A percentile compares a stretch with the other conserved stretches of the same genome.
Evolutionary conservation across 2,888 invertebrate genomes (phyloP).

Genomic region (Labia minor): DNA sequence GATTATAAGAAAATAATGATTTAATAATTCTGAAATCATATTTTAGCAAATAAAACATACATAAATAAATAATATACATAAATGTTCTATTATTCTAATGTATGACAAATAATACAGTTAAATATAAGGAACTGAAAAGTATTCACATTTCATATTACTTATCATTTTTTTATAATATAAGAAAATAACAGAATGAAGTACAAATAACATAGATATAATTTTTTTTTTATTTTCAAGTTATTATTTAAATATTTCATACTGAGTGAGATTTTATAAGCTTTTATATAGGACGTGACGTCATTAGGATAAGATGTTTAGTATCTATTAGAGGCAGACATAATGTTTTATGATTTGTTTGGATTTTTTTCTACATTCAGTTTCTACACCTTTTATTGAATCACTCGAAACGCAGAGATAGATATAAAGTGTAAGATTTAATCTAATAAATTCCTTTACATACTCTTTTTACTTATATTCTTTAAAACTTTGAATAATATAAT

Average conservation of each 20-base stretch:
- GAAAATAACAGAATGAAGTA: no score
- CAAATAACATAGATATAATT: no score
- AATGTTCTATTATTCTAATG: no score
- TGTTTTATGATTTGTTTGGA: neutral
- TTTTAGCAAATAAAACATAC: no score
- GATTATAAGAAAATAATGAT: no score
- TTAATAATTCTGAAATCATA: no score
- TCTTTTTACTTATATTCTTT: neutral
- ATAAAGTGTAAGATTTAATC: neutral
- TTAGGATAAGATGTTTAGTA: slow-evolving; percentile 7
- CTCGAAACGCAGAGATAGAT: neutral
- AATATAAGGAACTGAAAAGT: no score
- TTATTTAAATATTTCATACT: neutral
- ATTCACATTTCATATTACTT: no score
- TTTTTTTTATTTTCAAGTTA: no score
- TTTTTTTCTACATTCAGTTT: neutral
- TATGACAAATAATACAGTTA: no score
- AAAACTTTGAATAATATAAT: neutral
- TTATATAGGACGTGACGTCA: slow-evolving; percentile 4
- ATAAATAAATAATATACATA: no score
- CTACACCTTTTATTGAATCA: neutral
- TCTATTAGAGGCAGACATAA: slow-evolving; percentile 1
- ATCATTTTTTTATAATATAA: no score
- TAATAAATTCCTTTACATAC: neutral
- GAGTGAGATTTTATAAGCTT: neutral